Conservation (phyloP, 1,140 invertebrate genomes). For the Caenorhabditis tropicalis region DNA sequence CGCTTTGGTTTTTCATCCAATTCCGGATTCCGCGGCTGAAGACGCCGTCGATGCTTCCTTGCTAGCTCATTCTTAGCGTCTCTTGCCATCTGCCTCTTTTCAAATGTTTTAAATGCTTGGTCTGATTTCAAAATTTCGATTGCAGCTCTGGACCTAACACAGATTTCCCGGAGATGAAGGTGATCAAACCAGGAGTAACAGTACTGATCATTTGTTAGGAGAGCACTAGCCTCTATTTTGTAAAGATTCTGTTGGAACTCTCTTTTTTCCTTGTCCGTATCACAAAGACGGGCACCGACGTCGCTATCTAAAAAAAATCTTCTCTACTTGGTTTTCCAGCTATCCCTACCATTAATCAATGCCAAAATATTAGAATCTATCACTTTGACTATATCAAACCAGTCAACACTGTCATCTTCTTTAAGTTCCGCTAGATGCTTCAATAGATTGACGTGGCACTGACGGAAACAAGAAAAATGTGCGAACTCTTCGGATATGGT, state of each 20-base stretch:
- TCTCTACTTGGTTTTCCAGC: no score
- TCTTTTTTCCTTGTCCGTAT: neutral
- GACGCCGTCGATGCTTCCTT: neutral
- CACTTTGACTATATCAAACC: neutral
- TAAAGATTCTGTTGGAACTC: neutral
- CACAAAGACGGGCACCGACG: neutral
- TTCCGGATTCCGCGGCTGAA: neutral
- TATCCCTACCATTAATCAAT: constrained; percentile 4
- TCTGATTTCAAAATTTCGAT: neutral
- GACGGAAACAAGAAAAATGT: neutral
- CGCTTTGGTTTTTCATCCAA: neutral
- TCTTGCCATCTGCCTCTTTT: neutral
- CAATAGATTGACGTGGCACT: neutral
- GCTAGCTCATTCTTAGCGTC: neutral
- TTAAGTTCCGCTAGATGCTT: neutral
- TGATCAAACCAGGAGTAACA: constrained; percentile 19
- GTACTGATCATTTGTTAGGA: neutral
- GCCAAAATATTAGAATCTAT: neutral
- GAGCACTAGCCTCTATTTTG: no score
- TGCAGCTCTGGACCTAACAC: neutral
- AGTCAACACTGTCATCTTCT: neutral
- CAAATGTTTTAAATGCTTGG: neutral
- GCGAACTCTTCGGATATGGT: neutral
- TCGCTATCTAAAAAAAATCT: neutral
- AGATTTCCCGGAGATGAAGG: neutral